These are phyloP conservation scores for Aporophyla nigra DNA, from an alignment of 2,888 invertebrate species.

Conservation along the genomic window DNA sequence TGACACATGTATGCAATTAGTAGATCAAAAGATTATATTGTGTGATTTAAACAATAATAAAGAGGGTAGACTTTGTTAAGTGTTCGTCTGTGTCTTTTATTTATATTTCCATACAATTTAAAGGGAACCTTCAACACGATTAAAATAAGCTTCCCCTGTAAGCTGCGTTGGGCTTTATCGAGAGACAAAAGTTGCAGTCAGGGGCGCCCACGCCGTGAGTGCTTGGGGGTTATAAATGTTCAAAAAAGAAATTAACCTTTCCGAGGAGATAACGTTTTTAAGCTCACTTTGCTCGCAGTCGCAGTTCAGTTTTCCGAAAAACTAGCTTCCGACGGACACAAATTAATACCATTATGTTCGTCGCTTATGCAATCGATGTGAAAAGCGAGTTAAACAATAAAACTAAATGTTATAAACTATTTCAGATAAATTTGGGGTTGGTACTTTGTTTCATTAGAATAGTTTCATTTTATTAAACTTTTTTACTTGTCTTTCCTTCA, in stretches of 20 bases:
- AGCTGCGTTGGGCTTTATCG: neutral
- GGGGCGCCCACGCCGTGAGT: neutral
- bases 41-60: conserved; percentile 46
- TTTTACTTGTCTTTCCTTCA: neutral
- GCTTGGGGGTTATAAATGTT: neutral
- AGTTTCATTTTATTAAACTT: neutral
- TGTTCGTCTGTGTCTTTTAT: conserved; percentile 42
- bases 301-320: neutral
- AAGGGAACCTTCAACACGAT: neutral
- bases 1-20: neutral
- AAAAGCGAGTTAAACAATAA: neutral
- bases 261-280: neutral
- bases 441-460: neutral
- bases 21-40: conserved; percentile 6
- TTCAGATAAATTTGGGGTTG: neutral
- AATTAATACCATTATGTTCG: neutral
- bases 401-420: neutral
- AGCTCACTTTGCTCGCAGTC: neutral
- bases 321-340: neutral
- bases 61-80: conserved; percentile 39
- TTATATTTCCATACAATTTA: conserved; percentile 2
- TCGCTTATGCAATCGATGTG: neutral
- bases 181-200: neutral
- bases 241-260: neutral
- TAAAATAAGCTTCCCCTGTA: neutral